Evolutionary conservation across 1,140 invertebrate genomes (phyloP).

Genomic region (Triops longicaudatus): DNA sequence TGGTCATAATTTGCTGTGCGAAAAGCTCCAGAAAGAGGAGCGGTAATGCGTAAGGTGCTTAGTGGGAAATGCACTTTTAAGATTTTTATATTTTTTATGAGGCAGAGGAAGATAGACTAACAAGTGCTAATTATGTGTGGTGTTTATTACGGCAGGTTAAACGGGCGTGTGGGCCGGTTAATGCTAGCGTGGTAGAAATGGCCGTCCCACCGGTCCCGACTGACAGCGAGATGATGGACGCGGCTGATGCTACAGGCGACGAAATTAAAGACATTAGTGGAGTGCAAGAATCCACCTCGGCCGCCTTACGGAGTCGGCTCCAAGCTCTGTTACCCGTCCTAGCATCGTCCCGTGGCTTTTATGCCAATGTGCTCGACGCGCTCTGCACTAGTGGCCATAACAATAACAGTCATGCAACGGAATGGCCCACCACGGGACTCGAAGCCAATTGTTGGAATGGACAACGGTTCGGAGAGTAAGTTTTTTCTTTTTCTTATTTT

Average conservation of each 20-base stretch:
- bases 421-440: slow-evolving; percentile 3
- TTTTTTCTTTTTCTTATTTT: slow-evolving; percentile 33
- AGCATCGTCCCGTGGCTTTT: slow-evolving; percentile 58
- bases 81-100: background rate
- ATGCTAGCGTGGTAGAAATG: slow-evolving; percentile 18
- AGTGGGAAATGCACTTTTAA: too few relatives aligned
- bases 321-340: slow-evolving; percentile 56
- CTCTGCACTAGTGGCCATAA: slow-evolving; percentile 49
- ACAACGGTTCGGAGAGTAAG: slow-evolving; percentile 63
- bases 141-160: background rate
- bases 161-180: slow-evolving; percentile 18
- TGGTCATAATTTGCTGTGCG: background rate
- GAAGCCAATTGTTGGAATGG: slow-evolving; percentile 63
- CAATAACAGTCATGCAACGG: background rate
- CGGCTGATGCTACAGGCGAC: background rate
- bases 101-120: background rate
- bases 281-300: slow-evolving; percentile 18
- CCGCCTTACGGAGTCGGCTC: slow-evolving; percentile 45
- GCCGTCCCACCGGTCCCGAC: slow-evolving; percentile 3
- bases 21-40: background rate
- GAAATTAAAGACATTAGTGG: slow-evolving; percentile 23
- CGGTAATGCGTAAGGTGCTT: background rate
- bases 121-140: background rate
- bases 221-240: slow-evolving; percentile 6
- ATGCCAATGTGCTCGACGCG: slow-evolving; percentile 55